Evolutionary conservation across 1,140 invertebrate genomes (phyloP).

Genomic region (Macrocentrus cingulum): DNA sequence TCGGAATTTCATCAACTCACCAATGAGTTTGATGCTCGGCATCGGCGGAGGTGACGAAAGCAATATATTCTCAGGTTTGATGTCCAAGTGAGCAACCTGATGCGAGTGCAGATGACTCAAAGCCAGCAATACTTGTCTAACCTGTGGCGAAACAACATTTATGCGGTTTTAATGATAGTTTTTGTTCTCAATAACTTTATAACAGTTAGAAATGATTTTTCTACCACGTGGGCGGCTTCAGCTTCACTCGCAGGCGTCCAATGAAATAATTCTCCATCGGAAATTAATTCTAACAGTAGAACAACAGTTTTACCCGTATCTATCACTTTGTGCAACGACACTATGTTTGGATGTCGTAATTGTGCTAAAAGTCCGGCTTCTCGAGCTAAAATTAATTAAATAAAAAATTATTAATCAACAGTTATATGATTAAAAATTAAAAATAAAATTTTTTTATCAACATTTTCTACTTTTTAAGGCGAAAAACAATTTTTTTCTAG

Average conservation of each 20-base stretch:
- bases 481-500: no score
- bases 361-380: conserved; percentile 67
- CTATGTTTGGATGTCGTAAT: conserved; percentile 64
- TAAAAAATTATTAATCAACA: not conserved
- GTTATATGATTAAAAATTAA: no score
- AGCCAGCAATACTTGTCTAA: conserved; percentile 68
- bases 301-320: conserved; percentile 67
- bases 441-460: conserved; percentile 3
- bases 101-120: conserved; percentile 69
- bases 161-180: no score
- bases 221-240: conserved; percentile 65
- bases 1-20: conserved; percentile 32
- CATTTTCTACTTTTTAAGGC: conserved; percentile 9
- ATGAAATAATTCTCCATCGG: conserved; percentile 67
- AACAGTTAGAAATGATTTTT: no score
- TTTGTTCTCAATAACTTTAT: no score
- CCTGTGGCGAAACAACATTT: conserved; percentile 38
- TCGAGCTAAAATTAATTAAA: conserved; percentile 51
- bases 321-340: conserved; percentile 66
- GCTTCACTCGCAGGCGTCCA: conserved; percentile 66
- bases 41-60: conserved; percentile 60
- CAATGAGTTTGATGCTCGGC: conserved; percentile 63
- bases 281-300: conserved; percentile 66
- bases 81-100: conserved; percentile 71
- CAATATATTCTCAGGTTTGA: conserved; percentile 71